These are phyloP conservation scores for Lagocephalus sceleratus DNA, from an alignment of 2,797 vertebrate genomes.

Conservation along the genomic window DNA sequence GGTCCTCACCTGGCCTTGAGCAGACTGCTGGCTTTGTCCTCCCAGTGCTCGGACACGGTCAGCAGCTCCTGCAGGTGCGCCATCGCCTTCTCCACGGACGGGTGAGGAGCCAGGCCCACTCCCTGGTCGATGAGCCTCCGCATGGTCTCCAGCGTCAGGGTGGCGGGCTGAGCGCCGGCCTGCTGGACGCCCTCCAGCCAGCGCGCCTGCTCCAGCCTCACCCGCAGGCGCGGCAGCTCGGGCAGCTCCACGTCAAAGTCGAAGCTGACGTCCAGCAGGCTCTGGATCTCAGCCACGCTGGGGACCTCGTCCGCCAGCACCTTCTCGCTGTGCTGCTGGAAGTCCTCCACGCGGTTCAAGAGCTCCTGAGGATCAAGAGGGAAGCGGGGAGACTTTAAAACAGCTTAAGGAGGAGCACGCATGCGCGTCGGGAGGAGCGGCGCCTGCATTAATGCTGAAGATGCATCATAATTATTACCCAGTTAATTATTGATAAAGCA, in stretches of 20 bases:
- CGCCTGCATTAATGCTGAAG: no score
- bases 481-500: neutral
- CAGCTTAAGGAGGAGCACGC: neutral
- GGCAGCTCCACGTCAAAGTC: conserved; percentile 91
- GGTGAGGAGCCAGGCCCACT: conserved; percentile 84
- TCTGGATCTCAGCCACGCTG: conserved; percentile 79
- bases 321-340: conserved; percentile 89
- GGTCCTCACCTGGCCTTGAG: conserved; percentile 88
- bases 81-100: conserved; percentile 91
- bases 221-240: conserved; percentile 80
- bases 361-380: conserved; percentile 77
- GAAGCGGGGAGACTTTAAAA: neutral
- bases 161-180: conserved; percentile 71
- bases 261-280: conserved; percentile 87
- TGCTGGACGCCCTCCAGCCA: conserved; percentile 89
- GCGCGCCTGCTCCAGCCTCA: conserved; percentile 86
- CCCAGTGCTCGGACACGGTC: conserved; percentile 91
- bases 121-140: conserved; percentile 92
- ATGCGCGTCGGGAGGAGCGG: no score
- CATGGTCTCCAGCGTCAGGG: conserved; percentile 87
- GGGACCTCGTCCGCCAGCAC: conserved; percentile 84
- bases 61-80: conserved; percentile 92
- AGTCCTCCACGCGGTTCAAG: conserved; percentile 89
- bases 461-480: no score
- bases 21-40: conserved; percentile 88